phyloP scores from a whole-genome alignment of 2,888 invertebrate species.

The Cataglyphis albicans region DNA sequence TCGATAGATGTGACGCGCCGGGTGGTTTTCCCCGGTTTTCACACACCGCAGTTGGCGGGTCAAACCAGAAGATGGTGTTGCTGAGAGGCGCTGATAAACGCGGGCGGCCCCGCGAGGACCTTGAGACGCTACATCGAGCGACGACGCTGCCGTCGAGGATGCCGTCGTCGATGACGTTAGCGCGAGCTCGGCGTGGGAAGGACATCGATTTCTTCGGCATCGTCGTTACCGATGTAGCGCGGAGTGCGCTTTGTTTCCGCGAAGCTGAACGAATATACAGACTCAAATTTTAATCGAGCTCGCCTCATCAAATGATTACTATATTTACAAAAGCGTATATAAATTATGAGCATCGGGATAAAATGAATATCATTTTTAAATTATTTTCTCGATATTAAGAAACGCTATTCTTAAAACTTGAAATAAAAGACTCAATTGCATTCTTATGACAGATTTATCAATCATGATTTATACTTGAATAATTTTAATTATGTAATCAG shows the following conservation, averaged over 20 bases:
- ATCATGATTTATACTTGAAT: neutral
- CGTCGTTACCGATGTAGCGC: constrained; percentile 39
- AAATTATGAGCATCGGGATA: neutral
- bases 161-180: constrained; percentile 66
- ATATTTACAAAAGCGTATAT: neutral
- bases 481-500: constrained; percentile 1
- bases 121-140: constrained; percentile 41
- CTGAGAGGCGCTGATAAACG: constrained; percentile 7
- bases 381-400: neutral
- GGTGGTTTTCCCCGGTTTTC: constrained; percentile 60
- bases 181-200: constrained; percentile 33
- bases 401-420: neutral
- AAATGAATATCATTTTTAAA: too few relatives aligned
- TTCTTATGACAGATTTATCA: neutral
- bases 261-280: neutral
- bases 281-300: neutral
- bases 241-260: neutral
- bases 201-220: constrained; percentile 57
- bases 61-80: constrained; percentile 73
- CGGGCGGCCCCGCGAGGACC: constrained; percentile 54
- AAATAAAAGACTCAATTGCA: too few relatives aligned
- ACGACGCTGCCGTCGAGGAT: constrained; percentile 19
- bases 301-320: neutral
- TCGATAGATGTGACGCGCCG: constrained; percentile 70
- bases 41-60: constrained; percentile 59